Conservation (phyloP, 2,113 vertebrate genomes). For the Promerops cafer region DNA sequence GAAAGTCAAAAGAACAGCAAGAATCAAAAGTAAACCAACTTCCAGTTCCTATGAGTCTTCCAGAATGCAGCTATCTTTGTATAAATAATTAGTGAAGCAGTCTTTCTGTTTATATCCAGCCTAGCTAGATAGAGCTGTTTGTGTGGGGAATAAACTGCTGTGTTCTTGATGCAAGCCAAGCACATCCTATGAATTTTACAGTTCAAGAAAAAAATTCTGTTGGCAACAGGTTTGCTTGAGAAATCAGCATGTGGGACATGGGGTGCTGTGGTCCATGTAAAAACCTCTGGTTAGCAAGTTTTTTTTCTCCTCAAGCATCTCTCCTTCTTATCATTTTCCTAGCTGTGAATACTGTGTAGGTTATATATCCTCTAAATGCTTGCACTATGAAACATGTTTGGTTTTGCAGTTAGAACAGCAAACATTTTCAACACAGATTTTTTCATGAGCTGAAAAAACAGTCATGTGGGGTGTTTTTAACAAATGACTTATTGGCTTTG, state of each 20-base stretch:
- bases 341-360: not conserved
- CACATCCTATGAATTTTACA: constrained; percentile 64
- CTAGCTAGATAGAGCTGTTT: constrained; percentile 45
- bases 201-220: constrained; percentile 60
- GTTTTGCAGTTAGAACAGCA: constrained; percentile 40
- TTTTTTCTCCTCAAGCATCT: constrained; percentile 20
- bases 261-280: constrained; percentile 34
- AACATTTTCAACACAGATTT: constrained; percentile 45
- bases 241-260: constrained; percentile 60
- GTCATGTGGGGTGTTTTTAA: constrained; percentile 29
- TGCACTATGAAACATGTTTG: constrained; percentile 4
- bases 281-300: constrained; percentile 46
- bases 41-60: not conserved
- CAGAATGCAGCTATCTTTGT: constrained; percentile 34
- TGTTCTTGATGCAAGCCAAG: constrained; percentile 59
- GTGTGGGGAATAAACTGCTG: constrained; percentile 50
- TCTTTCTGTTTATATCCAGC: constrained; percentile 50
- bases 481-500: not conserved
- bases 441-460: constrained; percentile 38
- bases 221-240: constrained; percentile 44
- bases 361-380: constrained; percentile 6
- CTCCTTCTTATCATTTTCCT: not conserved
- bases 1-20: constrained; percentile 33
- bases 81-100: constrained; percentile 48
- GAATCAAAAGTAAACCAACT: not conserved